These are phyloP conservation scores for Percopsis omiscomaycus DNA, from an alignment of 2,797 vertebrate species.

Conservation along the genomic window DNA sequence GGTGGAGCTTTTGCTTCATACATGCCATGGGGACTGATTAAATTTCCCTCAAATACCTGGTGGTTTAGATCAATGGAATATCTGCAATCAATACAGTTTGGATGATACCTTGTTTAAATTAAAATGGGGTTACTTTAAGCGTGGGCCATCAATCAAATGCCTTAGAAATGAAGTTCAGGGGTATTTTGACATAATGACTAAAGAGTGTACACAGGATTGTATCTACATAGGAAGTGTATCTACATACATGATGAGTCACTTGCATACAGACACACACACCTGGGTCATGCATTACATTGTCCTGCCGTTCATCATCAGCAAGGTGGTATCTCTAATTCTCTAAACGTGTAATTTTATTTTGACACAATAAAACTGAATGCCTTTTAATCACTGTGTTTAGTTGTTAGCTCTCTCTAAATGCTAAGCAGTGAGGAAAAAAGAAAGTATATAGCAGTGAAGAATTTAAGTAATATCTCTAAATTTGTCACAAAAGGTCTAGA, in stretches of 20 bases:
- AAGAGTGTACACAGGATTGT: neutral
- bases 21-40: constrained; percentile 43
- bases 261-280: no score
- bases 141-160: constrained; percentile 41
- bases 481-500: neutral
- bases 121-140: constrained; percentile 30
- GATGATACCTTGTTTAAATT: constrained; percentile 35
- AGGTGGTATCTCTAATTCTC: no score
- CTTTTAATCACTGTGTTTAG: no score
- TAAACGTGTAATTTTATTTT: no score
- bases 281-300: no score
- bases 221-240: neutral
- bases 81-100: constrained; percentile 30
- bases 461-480: no score
- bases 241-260: no score
- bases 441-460: no score
- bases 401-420: no score
- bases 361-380: no score
- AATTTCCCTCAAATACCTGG: constrained; percentile 39
- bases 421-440: no score
- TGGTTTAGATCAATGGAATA: constrained; percentile 41
- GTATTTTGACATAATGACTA: constrained; percentile 30
- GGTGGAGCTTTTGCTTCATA: constrained; percentile 30
- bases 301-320: no score
- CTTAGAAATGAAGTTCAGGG: constrained; percentile 22